Evolutionary conservation across 2,113 vertebrate species (phyloP), one percentile per base, ranked within the genome.

Genomic region (Chloropsis cyanopogon): DNA sequence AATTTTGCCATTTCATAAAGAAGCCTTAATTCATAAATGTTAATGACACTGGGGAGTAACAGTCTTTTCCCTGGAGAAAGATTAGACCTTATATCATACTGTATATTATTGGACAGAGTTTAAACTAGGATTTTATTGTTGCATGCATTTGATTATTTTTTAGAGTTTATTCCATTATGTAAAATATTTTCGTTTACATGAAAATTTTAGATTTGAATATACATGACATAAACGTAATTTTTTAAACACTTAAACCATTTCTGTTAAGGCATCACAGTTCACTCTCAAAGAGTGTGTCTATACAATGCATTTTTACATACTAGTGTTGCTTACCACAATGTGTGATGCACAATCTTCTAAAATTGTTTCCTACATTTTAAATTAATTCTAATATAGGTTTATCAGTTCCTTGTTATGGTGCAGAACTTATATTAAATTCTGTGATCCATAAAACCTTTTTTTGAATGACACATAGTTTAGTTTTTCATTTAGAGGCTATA

Each of bases 401-500:
- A 98, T 98, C 98, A 98, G 97, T 97, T 82, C 9, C 97, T 98
- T 98, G 98, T 98, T 98, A 98, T 98, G 97, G 96, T 97, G 96
- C 97, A 98, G 97, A 98, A 98, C 98, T 98, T 98, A 95, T 97
- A 98, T 98, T 98, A 98, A 98, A 98, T 97, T 97, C 98, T 95
- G 97, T 98, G 98, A 98, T 98, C 98, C 98, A 98, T 98, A 98
- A 98, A 98, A 98, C 89, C 88, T 94, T 97, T 98, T 98, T 98
- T 98, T 98, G 98, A 98, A 98, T 98, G 98, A 98, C 98, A 98
- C 97, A 98, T 98, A 98, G 98, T 98, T 98, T 98, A 98, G 98
- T 97, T 98, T 98, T 98, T 98, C 98, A 98, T 98, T 98, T 98
- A 98, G 98, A 98, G 97, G 98, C 97, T 97, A 98, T 98, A 98